phyloP scores from a whole-genome alignment of 2,113 vertebrate species.

The Panthera leo region DNA sequence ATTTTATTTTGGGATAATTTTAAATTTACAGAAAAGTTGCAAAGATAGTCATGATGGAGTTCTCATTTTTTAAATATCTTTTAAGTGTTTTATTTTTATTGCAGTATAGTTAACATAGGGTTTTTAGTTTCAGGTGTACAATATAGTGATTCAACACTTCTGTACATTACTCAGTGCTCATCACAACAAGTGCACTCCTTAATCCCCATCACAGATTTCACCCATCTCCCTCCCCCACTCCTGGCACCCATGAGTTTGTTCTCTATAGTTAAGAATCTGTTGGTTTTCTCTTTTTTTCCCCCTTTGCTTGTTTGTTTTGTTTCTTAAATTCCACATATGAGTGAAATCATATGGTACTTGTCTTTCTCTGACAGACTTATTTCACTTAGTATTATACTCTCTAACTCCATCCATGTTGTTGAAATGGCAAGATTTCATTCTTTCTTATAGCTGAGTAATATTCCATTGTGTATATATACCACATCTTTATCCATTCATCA shows the following conservation, averaged over 20 bases:
- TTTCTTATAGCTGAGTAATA: background rate
- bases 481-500: background rate
- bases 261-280: background rate
- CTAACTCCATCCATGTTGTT: background rate
- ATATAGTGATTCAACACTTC: background rate
- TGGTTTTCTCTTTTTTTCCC: background rate
- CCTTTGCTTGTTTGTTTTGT: background rate
- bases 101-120: background rate
- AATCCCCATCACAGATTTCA: background rate
- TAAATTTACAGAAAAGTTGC: background rate
- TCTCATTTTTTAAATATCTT: background rate
- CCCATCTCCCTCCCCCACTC: background rate
- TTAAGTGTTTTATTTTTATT: background rate
- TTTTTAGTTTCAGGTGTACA: background rate
- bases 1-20: background rate
- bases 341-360: background rate
- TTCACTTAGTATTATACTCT: background rate
- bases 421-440: background rate
- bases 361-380: background rate
- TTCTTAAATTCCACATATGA: background rate
- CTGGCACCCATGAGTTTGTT: background rate
- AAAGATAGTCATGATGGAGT: background rate
- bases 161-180: background rate
- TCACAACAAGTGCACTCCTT: background rate
- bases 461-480: background rate